These are phyloP conservation scores for Ephestia elutella DNA, from an alignment of 1,140 invertebrate species.

Conservation along the genomic window DNA sequence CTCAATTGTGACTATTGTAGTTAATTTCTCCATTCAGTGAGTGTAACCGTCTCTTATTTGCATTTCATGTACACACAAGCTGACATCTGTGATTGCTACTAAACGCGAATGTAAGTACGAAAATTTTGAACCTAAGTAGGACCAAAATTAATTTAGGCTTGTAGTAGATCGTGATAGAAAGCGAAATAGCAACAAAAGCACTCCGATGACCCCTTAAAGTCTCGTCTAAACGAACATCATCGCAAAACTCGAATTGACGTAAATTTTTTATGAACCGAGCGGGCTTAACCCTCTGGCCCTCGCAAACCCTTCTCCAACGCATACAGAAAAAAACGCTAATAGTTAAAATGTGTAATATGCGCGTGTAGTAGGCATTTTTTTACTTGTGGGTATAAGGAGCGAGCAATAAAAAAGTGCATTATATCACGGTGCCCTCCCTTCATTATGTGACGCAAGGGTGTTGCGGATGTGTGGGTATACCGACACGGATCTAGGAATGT, in stretches of 20 bases:
- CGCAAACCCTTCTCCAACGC: constrained; percentile 62
- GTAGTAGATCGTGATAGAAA: constrained; percentile 3
- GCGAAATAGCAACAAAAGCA: constrained; percentile 20
- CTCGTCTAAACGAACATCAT: constrained; percentile 29
- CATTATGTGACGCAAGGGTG: constrained; percentile 60
- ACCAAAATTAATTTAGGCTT: neutral
- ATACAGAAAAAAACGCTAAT: constrained; percentile 58
- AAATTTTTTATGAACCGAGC: constrained; percentile 64
- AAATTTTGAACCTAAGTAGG: neutral
- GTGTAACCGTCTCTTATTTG: neutral
- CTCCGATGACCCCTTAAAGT: constrained; percentile 33
- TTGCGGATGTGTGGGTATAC: constrained; percentile 37
- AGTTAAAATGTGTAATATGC: constrained; percentile 67
- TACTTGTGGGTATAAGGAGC: constrained; percentile 67
- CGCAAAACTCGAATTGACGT: constrained; percentile 52
- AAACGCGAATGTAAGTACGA: constrained; percentile 8
- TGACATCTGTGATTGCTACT: constrained; percentile 18
- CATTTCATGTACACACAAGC: constrained; percentile 1
- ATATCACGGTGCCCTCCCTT: constrained; percentile 68
- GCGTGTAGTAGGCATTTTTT: constrained; percentile 60
- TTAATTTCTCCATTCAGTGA: constrained; percentile 6
- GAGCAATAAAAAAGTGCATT: constrained; percentile 73
- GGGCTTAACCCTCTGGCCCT: constrained; percentile 50
- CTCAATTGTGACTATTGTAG: constrained; percentile 3
- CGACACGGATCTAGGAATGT: constrained; percentile 16